Evolutionary conservation across 2,113 vertebrate species (phyloP), one percentile per base, ranked within the genome.

Genomic region (Gavia stellata): DNA sequence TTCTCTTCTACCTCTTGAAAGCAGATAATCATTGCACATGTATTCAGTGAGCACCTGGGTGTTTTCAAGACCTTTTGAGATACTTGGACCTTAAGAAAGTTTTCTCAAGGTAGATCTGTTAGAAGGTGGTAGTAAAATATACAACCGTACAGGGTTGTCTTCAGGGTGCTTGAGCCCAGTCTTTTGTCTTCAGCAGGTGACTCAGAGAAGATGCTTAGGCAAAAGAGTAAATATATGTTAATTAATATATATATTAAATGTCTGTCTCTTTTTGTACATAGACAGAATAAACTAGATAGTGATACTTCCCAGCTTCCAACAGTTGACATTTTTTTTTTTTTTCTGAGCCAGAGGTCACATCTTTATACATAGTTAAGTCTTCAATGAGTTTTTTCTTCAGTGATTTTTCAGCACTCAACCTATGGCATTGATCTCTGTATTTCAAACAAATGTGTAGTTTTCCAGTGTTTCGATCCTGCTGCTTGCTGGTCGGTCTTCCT

Each of bases 81-180:
- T 40, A 2, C 28, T 53, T 17, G 33, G 28, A 20, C 19, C 15
- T 17, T 34, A n/a, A 4, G 25, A 59, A 79, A 56, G 9, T 10
- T 42, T 78, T 75, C 47, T 59, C 12, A n/a, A n/a, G 47, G 29
- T 56, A 12, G 23, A 47, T 36, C 10, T 61, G 8, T 58, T 75
- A 23, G 14, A 2, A 50, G 25, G 6, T 11, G 26, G 3, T 17
- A 17, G 2, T 17, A 21, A 38, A 34, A 36, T 10, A 9, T 6
- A 24, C 11, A 74, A 0, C 19, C 24, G 4, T 16, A 10, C 19
- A 50, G 16, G 29, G 12, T 25, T 82, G 61, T 9, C 61, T 40
- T 45, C 9, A 47, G n/a, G 26, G 45, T 1, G 1, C 1, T 3
- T 47, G 31, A 56, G 40, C 12, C 11, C 0, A 1, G 40, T 10